Evolutionary conservation across 2,888 invertebrate genomes (phyloP).

Genomic region (Drosophila neotestacea): DNA sequence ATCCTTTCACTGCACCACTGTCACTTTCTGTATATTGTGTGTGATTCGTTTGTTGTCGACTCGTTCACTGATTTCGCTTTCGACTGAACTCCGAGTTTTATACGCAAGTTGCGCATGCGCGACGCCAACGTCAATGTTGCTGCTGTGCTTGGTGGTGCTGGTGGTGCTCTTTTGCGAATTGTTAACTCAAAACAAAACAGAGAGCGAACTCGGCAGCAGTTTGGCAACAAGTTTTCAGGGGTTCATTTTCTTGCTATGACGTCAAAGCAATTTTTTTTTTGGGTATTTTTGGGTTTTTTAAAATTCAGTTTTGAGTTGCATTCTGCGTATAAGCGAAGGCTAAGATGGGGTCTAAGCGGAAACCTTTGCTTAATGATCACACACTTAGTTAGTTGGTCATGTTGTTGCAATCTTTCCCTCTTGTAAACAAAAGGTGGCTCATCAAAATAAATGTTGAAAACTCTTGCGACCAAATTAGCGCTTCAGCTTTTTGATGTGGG

Average conservation of each 20-base stretch:
- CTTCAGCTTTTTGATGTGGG: conserved; percentile 60
- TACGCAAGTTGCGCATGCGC: conserved; percentile 77
- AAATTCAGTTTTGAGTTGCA: conserved; percentile 37
- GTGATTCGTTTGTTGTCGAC: conserved; percentile 68
- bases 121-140: conserved; percentile 28
- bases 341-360: conserved; percentile 47
- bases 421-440: conserved; percentile 40
- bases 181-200: conserved; percentile 66
- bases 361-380: conserved; percentile 38
- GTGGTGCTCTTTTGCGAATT: conserved; percentile 61
- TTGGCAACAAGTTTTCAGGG: conserved; percentile 33
- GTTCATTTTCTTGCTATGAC: conserved; percentile 42
- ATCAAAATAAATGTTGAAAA: conserved; percentile 54
- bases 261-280: conserved; percentile 46
- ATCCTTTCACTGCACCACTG: conserved; percentile 68
- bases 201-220: conserved; percentile 29
- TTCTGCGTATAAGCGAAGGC: conserved; percentile 70
- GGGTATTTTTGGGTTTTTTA: conserved; percentile 37
- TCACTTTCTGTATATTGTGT: conserved; percentile 34
- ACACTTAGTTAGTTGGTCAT: conserved; percentile 12
- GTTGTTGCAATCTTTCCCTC: conserved; percentile 39
- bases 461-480: conserved; percentile 63
- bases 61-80: conserved; percentile 82
- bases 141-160: conserved; percentile 1
- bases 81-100: conserved; percentile 74